These are phyloP conservation scores for Palaemon carinicauda DNA, from an alignment of 1,140 invertebrate genomes.

Conservation along the genomic window DNA sequence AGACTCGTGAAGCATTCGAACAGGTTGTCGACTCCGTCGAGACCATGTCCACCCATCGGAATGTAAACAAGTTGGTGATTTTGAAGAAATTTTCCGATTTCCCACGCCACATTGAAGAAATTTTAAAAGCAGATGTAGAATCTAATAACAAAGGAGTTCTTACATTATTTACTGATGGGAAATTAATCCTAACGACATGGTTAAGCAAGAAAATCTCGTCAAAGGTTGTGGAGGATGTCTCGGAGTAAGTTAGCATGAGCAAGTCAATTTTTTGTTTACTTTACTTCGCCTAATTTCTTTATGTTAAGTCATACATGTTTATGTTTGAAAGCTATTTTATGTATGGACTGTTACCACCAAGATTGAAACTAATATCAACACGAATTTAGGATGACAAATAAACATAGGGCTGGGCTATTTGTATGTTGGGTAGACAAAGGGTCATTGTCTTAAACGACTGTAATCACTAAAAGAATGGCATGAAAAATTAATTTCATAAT, in stretches of 20 bases:
- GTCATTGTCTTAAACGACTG: too few species aligned
- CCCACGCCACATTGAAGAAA: not conserved
- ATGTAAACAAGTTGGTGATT: conserved; percentile 36
- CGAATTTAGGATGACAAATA: too few species aligned
- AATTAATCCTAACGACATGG: conserved; percentile 26
- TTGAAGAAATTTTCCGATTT: conserved; percentile 29
- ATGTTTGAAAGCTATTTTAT: not conserved
- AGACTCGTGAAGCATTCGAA: too few species aligned
- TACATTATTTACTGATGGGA: conserved; percentile 19
- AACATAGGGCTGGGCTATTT: too few species aligned
- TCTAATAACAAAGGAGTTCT: conserved; percentile 32
- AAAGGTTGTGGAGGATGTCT: conserved; percentile 22
- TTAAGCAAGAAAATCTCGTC: conserved; percentile 37
- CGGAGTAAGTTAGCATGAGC: conserved; percentile 13
- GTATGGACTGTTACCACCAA: too few species aligned
- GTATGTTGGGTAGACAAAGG: too few species aligned
- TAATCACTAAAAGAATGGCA: too few species aligned
- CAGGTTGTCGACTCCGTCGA: too few species aligned
- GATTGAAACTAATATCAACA: too few species aligned
- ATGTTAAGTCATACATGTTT: not conserved
- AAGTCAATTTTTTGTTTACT: not conserved
- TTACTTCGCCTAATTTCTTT: not conserved
- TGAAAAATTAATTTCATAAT: too few species aligned
- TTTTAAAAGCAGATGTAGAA: conserved; percentile 28
- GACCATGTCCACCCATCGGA: conserved; percentile 37